Conservation (phyloP, 2,888 invertebrate genomes). For the Candidula unifasciata region DNA sequence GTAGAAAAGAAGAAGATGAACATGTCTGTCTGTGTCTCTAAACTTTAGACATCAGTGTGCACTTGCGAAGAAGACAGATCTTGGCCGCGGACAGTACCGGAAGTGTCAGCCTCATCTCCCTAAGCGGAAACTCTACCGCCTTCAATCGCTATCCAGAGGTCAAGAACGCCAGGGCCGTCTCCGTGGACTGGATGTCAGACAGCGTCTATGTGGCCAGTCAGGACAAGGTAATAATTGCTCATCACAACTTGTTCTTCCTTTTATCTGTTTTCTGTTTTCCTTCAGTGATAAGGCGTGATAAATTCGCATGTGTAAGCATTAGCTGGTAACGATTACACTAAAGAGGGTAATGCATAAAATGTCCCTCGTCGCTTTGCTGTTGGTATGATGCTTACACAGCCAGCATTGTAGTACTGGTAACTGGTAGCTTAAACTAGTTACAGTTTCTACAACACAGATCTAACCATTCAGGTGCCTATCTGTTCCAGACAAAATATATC, state of each 20-base stretch:
- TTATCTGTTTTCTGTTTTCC: background rate
- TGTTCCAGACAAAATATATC: too few relatives aligned
- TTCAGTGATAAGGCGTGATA: too few relatives aligned
- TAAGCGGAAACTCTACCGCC: slow-evolving; percentile 73
- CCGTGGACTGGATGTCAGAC: slow-evolving; percentile 93
- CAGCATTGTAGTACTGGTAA: too few relatives aligned
- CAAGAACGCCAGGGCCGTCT: slow-evolving; percentile 76
- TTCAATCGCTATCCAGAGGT: slow-evolving; percentile 69
- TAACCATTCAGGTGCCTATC: too few relatives aligned
- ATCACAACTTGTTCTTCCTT: background rate
- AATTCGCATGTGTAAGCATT: too few relatives aligned
- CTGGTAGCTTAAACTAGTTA: too few relatives aligned
- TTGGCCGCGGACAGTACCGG: slow-evolving; percentile 89
- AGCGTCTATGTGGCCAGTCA: slow-evolving; percentile 89
- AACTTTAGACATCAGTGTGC: slow-evolving; percentile 86
- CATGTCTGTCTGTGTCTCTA: background rate
- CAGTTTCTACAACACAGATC: too few relatives aligned
- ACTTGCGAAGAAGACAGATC: slow-evolving; percentile 83
- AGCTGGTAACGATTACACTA: too few relatives aligned
- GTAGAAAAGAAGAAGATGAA: background rate
- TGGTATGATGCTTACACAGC: too few relatives aligned
- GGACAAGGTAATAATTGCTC: slow-evolving; percentile 10
- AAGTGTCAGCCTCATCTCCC: slow-evolving; percentile 81
- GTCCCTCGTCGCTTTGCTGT: too few relatives aligned
- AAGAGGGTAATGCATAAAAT: too few relatives aligned